A percentile compares a stretch with the other conserved stretches of the same genome.
Conservation (phyloP, 2,888 invertebrate genomes). For the Escarpia spicata region DNA sequence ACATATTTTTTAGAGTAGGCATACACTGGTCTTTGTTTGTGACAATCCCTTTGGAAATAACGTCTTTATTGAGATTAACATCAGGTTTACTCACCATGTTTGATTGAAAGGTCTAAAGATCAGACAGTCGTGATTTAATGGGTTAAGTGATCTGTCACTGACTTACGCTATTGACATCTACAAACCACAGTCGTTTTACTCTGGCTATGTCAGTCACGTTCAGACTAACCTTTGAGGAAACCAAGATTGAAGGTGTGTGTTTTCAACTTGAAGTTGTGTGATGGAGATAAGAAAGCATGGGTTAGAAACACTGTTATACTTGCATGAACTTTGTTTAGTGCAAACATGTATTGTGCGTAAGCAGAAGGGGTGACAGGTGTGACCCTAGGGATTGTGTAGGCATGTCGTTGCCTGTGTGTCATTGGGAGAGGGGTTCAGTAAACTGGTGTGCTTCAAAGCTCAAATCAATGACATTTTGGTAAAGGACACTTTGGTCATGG, state of each 20-base stretch:
- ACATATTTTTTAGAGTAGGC: not conserved
- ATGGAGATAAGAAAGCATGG: not conserved
- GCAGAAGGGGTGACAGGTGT: not conserved
- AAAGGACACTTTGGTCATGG: too few relatives aligned
- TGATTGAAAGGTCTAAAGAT: not conserved
- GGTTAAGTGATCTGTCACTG: not conserved
- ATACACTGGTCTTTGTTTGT: not conserved
- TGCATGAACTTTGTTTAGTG: not conserved
- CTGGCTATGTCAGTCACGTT: too few relatives aligned
- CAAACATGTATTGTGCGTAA: not conserved
- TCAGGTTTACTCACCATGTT: not conserved
- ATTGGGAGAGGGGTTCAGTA: too few relatives aligned
- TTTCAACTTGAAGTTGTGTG: not conserved
- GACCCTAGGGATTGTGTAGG: not conserved
- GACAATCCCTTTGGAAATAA: not conserved
- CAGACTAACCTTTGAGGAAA: not conserved
- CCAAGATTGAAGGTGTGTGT: not conserved
- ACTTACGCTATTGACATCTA: not conserved
- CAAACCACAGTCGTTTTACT: too few relatives aligned
- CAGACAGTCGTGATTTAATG: not conserved
- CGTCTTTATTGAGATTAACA: not conserved
- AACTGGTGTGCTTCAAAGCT: too few relatives aligned
- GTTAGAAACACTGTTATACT: not conserved
- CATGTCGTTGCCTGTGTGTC: not conserved
- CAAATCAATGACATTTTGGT: too few relatives aligned